phyloP scores from a whole-genome alignment of 2,797 vertebrate genomes.

The Gephyroberyx darwinii region DNA sequence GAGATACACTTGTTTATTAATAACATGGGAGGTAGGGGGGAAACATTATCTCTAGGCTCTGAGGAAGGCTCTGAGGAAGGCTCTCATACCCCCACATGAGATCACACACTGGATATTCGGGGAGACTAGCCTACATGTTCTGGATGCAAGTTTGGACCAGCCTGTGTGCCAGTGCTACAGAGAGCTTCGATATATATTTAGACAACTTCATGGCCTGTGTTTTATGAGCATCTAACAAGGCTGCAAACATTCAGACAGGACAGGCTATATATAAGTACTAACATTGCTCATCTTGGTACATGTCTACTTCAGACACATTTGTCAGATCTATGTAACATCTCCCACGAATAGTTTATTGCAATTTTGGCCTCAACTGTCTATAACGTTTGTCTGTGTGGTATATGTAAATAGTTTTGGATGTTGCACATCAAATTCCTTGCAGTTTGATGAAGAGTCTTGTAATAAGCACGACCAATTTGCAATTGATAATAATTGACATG shows the following conservation, averaged over 20 bases:
- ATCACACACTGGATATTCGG: slow-evolving; percentile 48
- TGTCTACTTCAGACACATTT: not conserved
- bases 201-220: slow-evolving; percentile 35
- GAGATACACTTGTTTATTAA: slow-evolving; percentile 76
- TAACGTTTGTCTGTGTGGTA: slow-evolving; percentile 53
- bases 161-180: slow-evolving; percentile 19
- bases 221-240: slow-evolving; percentile 24
- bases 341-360: slow-evolving; percentile 27
- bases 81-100: slow-evolving; percentile 42
- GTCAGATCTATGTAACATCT: not conserved
- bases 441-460: not conserved
- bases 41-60: slow-evolving; percentile 70
- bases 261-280: slow-evolving; percentile 7
- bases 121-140: slow-evolving; percentile 50
- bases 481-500: too few species aligned
- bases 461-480: not conserved
- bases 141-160: slow-evolving; percentile 48
- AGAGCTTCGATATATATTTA: slow-evolving; percentile 68
- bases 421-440: slow-evolving; percentile 3
- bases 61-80: slow-evolving; percentile 38
- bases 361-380: slow-evolving; percentile 7
- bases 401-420: slow-evolving; percentile 37
- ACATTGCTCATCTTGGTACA: slow-evolving; percentile 1
- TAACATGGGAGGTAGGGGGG: slow-evolving; percentile 67
- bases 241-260: not conserved